Evolutionary conservation across 1,140 invertebrate species (phyloP).

Genomic region (Drosophila teissieri): DNA sequence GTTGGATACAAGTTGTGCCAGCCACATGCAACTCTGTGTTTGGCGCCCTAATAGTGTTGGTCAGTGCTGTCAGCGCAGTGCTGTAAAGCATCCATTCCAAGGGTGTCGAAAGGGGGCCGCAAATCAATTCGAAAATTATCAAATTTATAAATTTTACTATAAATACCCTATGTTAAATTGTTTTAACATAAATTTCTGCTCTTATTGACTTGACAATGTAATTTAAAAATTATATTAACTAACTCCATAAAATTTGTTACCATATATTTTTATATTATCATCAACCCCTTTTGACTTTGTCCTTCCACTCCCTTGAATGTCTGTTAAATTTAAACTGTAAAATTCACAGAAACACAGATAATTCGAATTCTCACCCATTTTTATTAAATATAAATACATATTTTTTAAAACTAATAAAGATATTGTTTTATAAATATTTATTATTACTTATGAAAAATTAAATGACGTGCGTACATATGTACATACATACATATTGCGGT

Average conservation of each 20-base stretch:
- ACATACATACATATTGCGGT: background rate
- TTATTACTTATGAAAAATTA: background rate
- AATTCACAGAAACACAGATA: no score
- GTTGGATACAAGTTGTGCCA: background rate
- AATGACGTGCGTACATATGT: no score
- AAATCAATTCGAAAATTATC: background rate
- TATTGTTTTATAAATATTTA: background rate
- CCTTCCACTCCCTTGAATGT: background rate
- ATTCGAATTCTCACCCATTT: no score
- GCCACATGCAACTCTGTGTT: constrained; percentile 8
- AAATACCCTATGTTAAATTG: no score
- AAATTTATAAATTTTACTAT: no score
- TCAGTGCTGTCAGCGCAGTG: constrained; percentile 4
- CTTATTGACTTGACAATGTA: no score
- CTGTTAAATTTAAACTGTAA: constrained; percentile 18
- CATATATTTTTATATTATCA: no score
- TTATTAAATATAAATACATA: background rate
- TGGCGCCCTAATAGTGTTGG: constrained; percentile 24
- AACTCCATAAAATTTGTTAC: no score
- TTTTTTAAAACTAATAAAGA: background rate
- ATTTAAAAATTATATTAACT: no score
- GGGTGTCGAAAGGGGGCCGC: background rate
- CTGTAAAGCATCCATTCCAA: constrained; percentile 3
- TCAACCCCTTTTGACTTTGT: background rate
- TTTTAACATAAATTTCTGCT: no score